Percentiles rank a stretch among this genome's conserved stretches.
phyloP scores from a whole-genome alignment of 2,113 vertebrate genomes.

The Eira barbara region DNA sequence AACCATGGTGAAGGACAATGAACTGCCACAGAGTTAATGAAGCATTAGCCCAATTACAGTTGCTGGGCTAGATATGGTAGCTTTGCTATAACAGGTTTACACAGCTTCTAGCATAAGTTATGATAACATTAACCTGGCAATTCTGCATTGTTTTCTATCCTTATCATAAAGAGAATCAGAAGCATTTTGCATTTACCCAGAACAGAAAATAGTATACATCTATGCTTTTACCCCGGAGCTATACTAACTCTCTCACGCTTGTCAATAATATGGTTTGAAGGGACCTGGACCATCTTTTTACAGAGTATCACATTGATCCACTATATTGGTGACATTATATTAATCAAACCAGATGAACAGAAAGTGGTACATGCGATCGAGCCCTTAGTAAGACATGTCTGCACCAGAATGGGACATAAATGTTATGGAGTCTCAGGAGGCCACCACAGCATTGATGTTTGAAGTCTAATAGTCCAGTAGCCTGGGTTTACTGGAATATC shows the following conservation, averaged over 20 bases:
- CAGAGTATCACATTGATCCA: neutral
- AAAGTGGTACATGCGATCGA: neutral
- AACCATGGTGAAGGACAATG: neutral
- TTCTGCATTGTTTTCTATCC: neutral
- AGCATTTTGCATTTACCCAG: neutral
- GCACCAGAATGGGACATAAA: neutral
- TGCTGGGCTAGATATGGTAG: neutral
- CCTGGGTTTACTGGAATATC: neutral
- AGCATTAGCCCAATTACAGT: neutral
- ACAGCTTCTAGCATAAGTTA: neutral
- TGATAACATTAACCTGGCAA: neutral
- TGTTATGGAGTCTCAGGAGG: neutral
- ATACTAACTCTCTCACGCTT: neutral
- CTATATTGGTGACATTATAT: neutral
- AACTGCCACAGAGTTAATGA: neutral
- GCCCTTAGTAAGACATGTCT: neutral
- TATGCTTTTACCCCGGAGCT: neutral
- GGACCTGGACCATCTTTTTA: neutral
- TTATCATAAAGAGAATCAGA: neutral
- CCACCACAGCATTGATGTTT: neutral
- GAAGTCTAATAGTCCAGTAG: neutral
- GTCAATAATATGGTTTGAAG: neutral
- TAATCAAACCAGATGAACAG: neutral
- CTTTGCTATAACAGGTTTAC: neutral
- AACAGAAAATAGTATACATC: neutral